Base-by-base conservation (phyloP, 2,888 invertebrate species). In the Eurytoma californica region DNA sequence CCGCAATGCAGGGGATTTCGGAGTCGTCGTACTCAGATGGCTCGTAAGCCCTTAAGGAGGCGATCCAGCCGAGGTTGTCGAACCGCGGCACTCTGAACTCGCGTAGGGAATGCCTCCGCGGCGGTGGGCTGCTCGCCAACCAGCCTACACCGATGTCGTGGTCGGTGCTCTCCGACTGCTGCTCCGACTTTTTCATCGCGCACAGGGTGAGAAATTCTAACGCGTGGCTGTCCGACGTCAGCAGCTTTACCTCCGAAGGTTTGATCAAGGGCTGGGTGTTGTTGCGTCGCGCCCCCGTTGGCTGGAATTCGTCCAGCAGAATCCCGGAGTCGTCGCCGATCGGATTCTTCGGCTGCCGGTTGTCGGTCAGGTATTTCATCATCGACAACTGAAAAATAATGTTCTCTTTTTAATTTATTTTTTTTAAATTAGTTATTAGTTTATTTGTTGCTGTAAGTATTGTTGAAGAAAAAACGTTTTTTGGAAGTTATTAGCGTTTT, bases 151-250 rank as follows among this genome's bases (percentile, higher is more conserved):
- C 74, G 9, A 83, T 68, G 30, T 76, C 28, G 18, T 63, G 20
- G 24, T 53, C 53, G 13, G 72, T 12, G 18, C 3, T 9, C 12
- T 75, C 24, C 18, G 49, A 55, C 2, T 39, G 18, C 7, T 85
- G 82, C 0, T 85, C 83, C 0, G 90, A 88, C 72, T 82, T 84
- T 58, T 84, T 86, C 78, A 90, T 85, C 7, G 89, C 82, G 28
- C 87, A 88, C 0, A 86, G 79, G 0, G 88, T 90, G 49, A 90
- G 80, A 79, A 90, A 90, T 20, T 90, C 88, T 5, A 86, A 60
- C 0, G 85, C 85, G 5, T 85, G 85, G 14, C 82, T 82, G 76
- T 90, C 90, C 0, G 84, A 85, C 12, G 83, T 85, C 20, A 89
- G 72, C 20, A 90, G 80, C 77, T 87, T 86, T 0, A 89, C 84